These are phyloP conservation scores for Vimba vimba DNA, from an alignment of 2,113 vertebrate species.

Conservation along the genomic window DNA sequence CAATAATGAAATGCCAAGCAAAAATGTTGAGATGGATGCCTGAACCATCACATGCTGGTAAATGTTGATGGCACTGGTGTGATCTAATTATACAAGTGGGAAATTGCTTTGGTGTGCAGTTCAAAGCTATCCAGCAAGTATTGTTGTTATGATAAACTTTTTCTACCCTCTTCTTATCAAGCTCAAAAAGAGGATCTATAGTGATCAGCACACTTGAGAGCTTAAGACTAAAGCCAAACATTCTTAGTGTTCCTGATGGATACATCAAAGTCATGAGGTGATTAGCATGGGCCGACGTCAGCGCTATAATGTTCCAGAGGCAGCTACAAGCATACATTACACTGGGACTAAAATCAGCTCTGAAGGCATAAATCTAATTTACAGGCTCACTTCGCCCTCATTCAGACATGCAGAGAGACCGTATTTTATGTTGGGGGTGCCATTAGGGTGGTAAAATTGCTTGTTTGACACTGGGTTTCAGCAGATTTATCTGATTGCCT, in stretches of 20 bases:
- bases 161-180: not conserved
- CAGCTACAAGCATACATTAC: conserved; percentile 43
- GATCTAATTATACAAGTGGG: not conserved
- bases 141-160: not conserved
- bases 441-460: conserved; percentile 17
- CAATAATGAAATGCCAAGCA: conserved; percentile 27
- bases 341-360: conserved; percentile 32
- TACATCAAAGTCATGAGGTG: conserved; percentile 39
- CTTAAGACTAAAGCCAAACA: conserved; percentile 28
- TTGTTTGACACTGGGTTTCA: conserved; percentile 1
- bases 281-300: conserved; percentile 48
- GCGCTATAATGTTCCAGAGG: conserved; percentile 47
- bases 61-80: not conserved
- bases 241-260: conserved; percentile 26
- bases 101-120: not conserved
- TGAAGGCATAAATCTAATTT: conserved; percentile 51
- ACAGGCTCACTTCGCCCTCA: conserved; percentile 9
- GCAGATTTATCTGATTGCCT: not conserved
- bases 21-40: not conserved
- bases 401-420: conserved; percentile 25
- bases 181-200: not conserved
- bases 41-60: not conserved
- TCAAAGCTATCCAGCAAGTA: conserved; percentile 6
- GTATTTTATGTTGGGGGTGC: conserved; percentile 10
- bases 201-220: not conserved